phyloP scores from a whole-genome alignment of 92 coral and sea anemone species.

The Phenganax marumi region DNA sequence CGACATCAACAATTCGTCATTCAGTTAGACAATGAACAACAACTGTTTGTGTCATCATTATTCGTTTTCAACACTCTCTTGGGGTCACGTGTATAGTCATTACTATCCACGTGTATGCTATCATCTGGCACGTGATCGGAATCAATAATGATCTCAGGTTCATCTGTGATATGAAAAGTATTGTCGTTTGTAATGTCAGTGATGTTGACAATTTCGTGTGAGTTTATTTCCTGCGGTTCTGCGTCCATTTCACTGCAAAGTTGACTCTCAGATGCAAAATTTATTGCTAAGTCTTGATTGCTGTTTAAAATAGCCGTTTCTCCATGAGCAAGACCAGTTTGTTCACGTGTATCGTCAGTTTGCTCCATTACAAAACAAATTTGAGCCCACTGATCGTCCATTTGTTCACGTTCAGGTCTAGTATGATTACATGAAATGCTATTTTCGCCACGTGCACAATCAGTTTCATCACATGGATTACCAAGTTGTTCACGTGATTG shows the following conservation, averaged over 20 bases:
- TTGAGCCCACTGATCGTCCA: too few species aligned
- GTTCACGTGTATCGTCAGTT: not conserved
- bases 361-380: not conserved
- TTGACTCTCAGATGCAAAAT: too few species aligned
- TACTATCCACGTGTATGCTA: not conserved
- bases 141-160: too few species aligned
- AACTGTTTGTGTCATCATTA: too few species aligned
- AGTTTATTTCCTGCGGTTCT: too few species aligned
- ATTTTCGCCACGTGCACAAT: not conserved
- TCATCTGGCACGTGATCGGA: too few species aligned
- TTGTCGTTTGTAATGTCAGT: not conserved
- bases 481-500: constrained; percentile 6
- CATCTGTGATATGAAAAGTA: not conserved
- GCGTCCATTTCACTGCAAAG: not conserved
- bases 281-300: not conserved
- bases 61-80: not conserved
- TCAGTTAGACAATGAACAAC: too few species aligned
- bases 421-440: not conserved
- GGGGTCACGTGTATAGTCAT: not conserved
- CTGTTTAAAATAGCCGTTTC: not conserved
- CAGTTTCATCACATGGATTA: not conserved
- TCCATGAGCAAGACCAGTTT: not conserved
- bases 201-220: too few species aligned
- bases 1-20: too few species aligned
- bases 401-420: not conserved